Conservation (phyloP, 2,113 vertebrate species). For the Silurus meridionalis region DNA sequence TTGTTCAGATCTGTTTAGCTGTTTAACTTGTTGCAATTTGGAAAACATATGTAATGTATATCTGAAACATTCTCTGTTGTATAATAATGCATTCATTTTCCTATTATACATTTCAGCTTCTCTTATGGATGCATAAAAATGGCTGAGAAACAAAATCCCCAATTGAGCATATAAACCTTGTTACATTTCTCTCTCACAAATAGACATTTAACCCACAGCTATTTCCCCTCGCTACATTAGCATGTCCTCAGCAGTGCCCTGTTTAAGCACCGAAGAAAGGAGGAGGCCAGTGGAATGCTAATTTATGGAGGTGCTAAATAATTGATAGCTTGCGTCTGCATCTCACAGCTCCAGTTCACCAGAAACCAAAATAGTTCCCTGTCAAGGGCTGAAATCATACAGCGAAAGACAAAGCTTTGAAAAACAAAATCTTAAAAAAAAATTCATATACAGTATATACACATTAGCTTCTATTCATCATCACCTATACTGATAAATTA, state of each 20-base stretch:
- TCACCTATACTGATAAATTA: background rate
- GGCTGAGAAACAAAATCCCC: background rate
- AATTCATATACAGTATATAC: background rate
- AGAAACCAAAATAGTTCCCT: constrained; percentile 42
- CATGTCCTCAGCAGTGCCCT: background rate
- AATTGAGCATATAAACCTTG: background rate
- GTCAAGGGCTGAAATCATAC: constrained; percentile 16
- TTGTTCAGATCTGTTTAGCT: background rate
- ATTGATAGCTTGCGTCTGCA: constrained; percentile 50
- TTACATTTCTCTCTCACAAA: constrained; percentile 4
- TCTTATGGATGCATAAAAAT: background rate
- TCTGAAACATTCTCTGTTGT: background rate
- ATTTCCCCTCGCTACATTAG: background rate
- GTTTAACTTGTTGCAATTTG: background rate
- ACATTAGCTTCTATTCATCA: background rate
- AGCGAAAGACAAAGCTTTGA: constrained; percentile 24
- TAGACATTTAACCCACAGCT: constrained; percentile 29
- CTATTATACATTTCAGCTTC: background rate
- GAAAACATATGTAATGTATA: background rate
- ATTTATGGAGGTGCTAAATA: constrained; percentile 56
- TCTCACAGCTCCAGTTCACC: constrained; percentile 40
- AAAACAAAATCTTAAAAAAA: background rate
- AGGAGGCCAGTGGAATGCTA: constrained; percentile 48
- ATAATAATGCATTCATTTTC: background rate
- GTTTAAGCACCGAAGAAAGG: constrained; percentile 23